A percentile compares a stretch with the other conserved stretches of the same genome.
Evolutionary conservation across 2,797 vertebrate genomes (phyloP).

Genomic region (Hippoglossus hippoglossus): DNA sequence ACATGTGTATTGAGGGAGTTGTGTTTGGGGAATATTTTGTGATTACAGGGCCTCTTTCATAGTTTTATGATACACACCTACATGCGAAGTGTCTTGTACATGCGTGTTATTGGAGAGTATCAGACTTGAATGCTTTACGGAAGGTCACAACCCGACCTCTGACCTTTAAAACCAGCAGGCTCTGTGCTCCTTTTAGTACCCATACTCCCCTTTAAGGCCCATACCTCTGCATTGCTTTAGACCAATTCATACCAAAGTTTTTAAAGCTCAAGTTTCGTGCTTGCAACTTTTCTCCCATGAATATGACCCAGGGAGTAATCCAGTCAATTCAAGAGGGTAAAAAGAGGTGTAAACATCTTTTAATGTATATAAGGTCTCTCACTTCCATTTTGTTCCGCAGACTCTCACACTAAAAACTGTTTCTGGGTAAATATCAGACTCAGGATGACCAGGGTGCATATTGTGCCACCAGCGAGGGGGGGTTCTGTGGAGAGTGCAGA

Average conservation of each 20-base stretch:
- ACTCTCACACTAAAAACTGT: conserved; percentile 13
- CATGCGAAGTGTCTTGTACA: conserved; percentile 32
- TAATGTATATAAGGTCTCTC: not conserved
- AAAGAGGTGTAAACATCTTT: not conserved
- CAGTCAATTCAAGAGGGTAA: conserved; percentile 2
- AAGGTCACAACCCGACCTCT: conserved; percentile 50
- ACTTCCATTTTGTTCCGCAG: conserved; percentile 19
- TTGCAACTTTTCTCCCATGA: conserved; percentile 11
- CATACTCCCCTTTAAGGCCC: not conserved
- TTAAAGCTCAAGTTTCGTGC: not conserved
- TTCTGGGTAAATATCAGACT: conserved; percentile 31
- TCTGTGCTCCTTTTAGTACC: not conserved
- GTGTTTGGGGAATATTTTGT: conserved; percentile 31
- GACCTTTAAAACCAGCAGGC: conserved; percentile 48
- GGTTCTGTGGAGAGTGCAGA: conserved; percentile 55
- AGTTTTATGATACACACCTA: conserved; percentile 23
- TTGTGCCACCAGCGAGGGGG: conserved; percentile 32
- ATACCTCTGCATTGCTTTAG: not conserved
- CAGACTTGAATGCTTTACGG: conserved; percentile 41
- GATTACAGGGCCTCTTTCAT: conserved; percentile 35
- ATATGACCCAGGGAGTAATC: not conserved
- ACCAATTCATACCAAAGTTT: not conserved
- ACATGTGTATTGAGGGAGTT: conserved; percentile 2
- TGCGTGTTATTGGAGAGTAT: conserved; percentile 43
- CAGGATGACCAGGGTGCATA: conserved; percentile 38